Evolutionary conservation across 1,140 invertebrate species (phyloP).

Genomic region (Camponotus floridanus): DNA sequence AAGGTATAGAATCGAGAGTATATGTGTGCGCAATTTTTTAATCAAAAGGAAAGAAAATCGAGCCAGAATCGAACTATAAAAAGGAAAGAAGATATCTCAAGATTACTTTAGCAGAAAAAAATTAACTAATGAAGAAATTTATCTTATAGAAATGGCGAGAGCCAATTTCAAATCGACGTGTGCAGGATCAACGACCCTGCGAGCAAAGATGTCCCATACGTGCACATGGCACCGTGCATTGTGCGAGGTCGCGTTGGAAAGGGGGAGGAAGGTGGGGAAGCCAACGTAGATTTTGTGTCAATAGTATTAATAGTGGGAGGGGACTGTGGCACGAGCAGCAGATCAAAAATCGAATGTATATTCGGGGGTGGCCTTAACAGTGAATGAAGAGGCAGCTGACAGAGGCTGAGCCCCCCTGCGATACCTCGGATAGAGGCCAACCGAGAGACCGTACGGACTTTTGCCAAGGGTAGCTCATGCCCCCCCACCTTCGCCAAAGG

Average conservation of each 20-base stretch:
- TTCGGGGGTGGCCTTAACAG: constrained; percentile 79
- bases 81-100: neutral
- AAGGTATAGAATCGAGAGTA: too few species aligned
- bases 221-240: constrained; percentile 74
- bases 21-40: too few species aligned
- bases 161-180: neutral
- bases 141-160: neutral
- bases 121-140: neutral
- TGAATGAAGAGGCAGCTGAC: constrained; percentile 80
- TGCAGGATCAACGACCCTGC: neutral
- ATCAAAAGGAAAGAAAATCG: neutral
- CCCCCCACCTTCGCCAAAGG: constrained; percentile 50
- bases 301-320: constrained; percentile 83
- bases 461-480: constrained; percentile 47
- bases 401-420: constrained; percentile 66
- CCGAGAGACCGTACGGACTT: neutral
- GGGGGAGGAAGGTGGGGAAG: constrained; percentile 36
- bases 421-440: constrained; percentile 30
- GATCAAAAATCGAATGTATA: constrained; percentile 61
- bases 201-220: constrained; percentile 7
- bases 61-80: neutral
- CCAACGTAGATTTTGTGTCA: constrained; percentile 79
- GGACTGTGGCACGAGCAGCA: constrained; percentile 70
- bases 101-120: neutral
- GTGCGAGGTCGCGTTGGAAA: constrained; percentile 68